A percentile compares a stretch with the other conserved stretches of the same genome.
Evolutionary conservation across 2,888 invertebrate species (phyloP).

Genomic region (Agapostemon virescens): DNA sequence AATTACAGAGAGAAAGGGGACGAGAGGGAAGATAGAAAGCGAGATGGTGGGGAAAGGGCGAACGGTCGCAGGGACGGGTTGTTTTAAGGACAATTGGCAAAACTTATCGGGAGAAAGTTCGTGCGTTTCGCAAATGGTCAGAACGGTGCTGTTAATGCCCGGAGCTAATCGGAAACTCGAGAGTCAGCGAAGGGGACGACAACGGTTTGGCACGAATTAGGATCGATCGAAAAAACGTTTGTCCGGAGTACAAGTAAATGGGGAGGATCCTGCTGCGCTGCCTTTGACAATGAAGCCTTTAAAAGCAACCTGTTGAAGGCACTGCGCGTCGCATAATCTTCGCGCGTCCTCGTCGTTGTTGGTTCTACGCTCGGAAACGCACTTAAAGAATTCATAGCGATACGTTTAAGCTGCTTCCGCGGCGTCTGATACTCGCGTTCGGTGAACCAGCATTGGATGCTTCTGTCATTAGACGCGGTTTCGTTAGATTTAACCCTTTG

Average conservation of each 20-base stretch:
- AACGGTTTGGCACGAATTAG: conserved; percentile 7
- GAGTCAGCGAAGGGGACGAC: neutral
- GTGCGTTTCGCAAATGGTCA: conserved; percentile 23
- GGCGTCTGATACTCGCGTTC: neutral
- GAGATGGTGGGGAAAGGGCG: neutral
- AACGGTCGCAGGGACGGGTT: neutral
- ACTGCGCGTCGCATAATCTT: conserved; percentile 35
- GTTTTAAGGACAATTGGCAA: conserved; percentile 14
- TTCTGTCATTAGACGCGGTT: neutral
- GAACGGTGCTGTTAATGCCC: conserved; percentile 6
- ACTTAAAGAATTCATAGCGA: conserved; percentile 18
- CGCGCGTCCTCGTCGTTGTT: conserved; percentile 12
- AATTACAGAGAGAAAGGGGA: conserved; percentile 14
- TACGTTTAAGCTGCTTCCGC: neutral
- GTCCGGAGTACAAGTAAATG: neutral
- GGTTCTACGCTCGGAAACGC: conserved; percentile 23
- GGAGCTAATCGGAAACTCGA: conserved; percentile 25
- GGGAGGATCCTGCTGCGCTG: conserved; percentile 14
- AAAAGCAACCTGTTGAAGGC: conserved; percentile 62
- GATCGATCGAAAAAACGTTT: conserved; percentile 39
- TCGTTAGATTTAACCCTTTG: neutral
- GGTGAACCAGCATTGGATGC: neutral
- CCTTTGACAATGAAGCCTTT: conserved; percentile 56
- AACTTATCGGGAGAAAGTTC: conserved; percentile 33
- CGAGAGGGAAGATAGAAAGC: neutral